Percentiles rank a stretch among this genome's conserved stretches.
Evolutionary conservation across 2,113 vertebrate species (phyloP).

Genomic region (Struthidea cinerea): DNA sequence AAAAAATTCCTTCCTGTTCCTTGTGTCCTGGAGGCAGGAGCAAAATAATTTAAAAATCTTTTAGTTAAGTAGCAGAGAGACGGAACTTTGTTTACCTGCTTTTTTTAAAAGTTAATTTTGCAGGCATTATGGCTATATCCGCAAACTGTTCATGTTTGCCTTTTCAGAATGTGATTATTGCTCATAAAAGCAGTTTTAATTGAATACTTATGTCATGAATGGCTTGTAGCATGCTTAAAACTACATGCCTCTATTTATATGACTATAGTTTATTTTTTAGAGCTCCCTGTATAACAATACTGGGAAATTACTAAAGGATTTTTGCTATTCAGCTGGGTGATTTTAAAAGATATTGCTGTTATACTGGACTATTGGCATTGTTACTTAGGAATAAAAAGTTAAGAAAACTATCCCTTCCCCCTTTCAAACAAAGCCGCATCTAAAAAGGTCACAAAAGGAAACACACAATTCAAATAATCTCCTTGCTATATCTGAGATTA

Average conservation of each 20-base stretch:
- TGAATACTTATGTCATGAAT: conserved; percentile 69
- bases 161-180: conserved; percentile 74
- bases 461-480: conserved; percentile 72
- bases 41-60: conserved; percentile 33
- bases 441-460: conserved; percentile 74
- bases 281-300: conserved; percentile 64
- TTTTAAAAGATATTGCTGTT: conserved; percentile 63
- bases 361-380: conserved; percentile 50
- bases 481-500: conserved; percentile 72
- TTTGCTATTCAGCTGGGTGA: conserved; percentile 64
- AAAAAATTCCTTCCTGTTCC: conserved; percentile 9
- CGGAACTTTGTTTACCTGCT: conserved; percentile 22
- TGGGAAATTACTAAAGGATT: conserved; percentile 67
- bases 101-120: conserved; percentile 55
- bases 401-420: conserved; percentile 61
- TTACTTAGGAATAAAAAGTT: conserved; percentile 62
- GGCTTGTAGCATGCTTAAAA: conserved; percentile 55
- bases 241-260: conserved; percentile 63
- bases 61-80: conserved; percentile 41
- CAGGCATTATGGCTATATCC: conserved; percentile 48
- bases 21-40: conserved; percentile 34
- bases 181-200: conserved; percentile 73
- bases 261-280: conserved; percentile 64
- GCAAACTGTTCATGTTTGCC: conserved; percentile 13
- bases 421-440: conserved; percentile 60